Base-by-base conservation (phyloP, 2,113 vertebrate genomes). In the Calidris pugnax region DNA sequence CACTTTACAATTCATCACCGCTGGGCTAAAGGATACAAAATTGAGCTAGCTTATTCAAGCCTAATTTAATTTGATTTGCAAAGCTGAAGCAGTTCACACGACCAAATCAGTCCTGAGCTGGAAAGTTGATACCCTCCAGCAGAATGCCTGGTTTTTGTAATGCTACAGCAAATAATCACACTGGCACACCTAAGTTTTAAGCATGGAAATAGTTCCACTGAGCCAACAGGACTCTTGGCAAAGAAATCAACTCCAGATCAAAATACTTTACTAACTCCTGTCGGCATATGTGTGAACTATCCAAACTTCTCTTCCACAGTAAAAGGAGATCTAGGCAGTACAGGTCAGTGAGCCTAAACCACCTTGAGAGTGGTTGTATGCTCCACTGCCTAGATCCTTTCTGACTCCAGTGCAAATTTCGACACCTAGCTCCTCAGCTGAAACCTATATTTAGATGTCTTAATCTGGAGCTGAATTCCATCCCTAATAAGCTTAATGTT, bases 381-480 rank as follows among this genome's bases (percentile, higher is more conserved):
- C 30, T 85, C n/a, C 10, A 32, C 17, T 83, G 57, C 23, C 51
- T 64, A 56, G 27, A 39, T 30, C 21, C 16, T 12, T 79, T 82
- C 30, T 62, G 55, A 73, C 32, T 88, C 53, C 53, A 64, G 18
- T 7, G 12, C 26, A 55, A 95, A 47, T 51, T 80, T 67, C 3
- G 3, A 88, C 24, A 88, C 12, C 28, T 30, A 81, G 59, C 64
- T 80, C 32, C 35, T 84, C 91, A 78, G 21, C 22, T 48, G 64
- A 91, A 92, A 92, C 33, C 91, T 92, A 94, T 91, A 94, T 92
- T 95, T 95, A 94, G 89, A 51, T 51, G 14, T 57, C 80, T 53
- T 83, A 86, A 92, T 84, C 68, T 35, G 23, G 43, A 90, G 41
- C 55, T 59, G 73, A 94, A 87, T 77, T 95, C 80, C 51, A 84